phyloP scores from a whole-genome alignment of 2,888 invertebrate species.

The Sisyra terminalis region DNA sequence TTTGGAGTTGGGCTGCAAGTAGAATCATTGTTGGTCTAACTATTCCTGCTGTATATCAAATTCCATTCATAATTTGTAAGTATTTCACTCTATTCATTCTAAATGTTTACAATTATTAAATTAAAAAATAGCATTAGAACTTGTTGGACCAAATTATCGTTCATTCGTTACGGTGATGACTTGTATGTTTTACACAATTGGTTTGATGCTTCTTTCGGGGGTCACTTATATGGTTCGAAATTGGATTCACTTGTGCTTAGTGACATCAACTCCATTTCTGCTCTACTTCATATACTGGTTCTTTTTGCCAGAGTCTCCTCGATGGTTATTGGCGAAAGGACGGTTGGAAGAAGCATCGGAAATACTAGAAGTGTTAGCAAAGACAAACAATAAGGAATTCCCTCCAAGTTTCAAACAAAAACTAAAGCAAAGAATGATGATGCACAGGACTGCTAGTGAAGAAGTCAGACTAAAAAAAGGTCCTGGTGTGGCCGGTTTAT shows the following conservation, averaged over 20 bases:
- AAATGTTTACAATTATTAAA: too few relatives aligned
- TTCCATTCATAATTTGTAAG: slow-evolving; percentile 88
- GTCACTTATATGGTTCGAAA: slow-evolving; percentile 74
- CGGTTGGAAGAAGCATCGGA: slow-evolving; percentile 65
- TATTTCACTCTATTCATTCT: too few relatives aligned
- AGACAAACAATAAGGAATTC: slow-evolving; percentile 57
- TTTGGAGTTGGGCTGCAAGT: slow-evolving; percentile 70
- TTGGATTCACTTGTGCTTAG: slow-evolving; percentile 66
- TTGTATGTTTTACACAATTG: slow-evolving; percentile 77
- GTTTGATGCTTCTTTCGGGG: slow-evolving; percentile 64
- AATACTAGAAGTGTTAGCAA: slow-evolving; percentile 61
- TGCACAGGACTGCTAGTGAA: slow-evolving; percentile 37
- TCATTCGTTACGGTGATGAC: slow-evolving; percentile 88
- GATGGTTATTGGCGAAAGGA: slow-evolving; percentile 78
- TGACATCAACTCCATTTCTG: slow-evolving; percentile 72
- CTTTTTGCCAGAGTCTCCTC: slow-evolving; percentile 77
- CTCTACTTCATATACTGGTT: slow-evolving; percentile 73
- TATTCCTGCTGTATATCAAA: slow-evolving; percentile 84
- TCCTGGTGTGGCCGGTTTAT: slow-evolving; percentile 46
- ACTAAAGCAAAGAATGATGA: slow-evolving; percentile 52
- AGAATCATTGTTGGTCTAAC: slow-evolving; percentile 75
- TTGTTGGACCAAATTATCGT: slow-evolving; percentile 80
- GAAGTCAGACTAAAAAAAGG: slow-evolving; percentile 29
- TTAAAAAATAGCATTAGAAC: slow-evolving; percentile 78
- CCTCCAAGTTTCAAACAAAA: slow-evolving; percentile 56